Evolutionary conservation across 2,113 vertebrate species (phyloP), one percentile per base, ranked within the genome.

Genomic region (Apus apus): DNA sequence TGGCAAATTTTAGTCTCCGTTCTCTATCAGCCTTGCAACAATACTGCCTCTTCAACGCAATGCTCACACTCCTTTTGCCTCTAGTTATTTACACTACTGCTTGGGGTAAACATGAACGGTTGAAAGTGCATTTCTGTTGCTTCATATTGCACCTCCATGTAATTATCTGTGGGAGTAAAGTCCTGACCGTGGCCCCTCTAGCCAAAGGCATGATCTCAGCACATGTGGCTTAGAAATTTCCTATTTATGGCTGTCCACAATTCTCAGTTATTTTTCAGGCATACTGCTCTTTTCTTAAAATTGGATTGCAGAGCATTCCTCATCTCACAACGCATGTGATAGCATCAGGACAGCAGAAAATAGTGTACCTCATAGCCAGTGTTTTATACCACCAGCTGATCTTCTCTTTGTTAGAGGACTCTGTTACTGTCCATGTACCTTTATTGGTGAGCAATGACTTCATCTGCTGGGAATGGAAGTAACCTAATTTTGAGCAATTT

Each of bases 401-500:
- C 30, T 80, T 38, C 20, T 62, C 13, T 78, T 67, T 68, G 34
- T 66, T 73, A 57, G 61, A 62, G 46, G 15, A 60, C 15, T 7
- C 56, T 72, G 29, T 74, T 71, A 38, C 18, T 48, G 61, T 36
- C 70, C 38, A 1, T 29, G 32, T 53, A 30, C 45, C 22, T 79
- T 60, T 16, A 6, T 6, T 56, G 60, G 48, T 67, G 74, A 13
- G 9, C 38, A 60, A 80, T 78, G 64, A 64, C 67, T 89, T 94
- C 51, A 77, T 83, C 78, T 88, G 51, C 85, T 90, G 56, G 45
- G 32, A 85, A 64, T 36, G 16, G 48, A 83, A 61, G 29, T 74
- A 91, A 96, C 34, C 26, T 77, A 19, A 77, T 88, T 91, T 30
- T n/a, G 56, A 74, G 60, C 76, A 65, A 86, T 60, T 88, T 87